Evolutionary conservation across 2,797 vertebrate species (phyloP).

Genomic region (Sebastes cheni): DNA sequence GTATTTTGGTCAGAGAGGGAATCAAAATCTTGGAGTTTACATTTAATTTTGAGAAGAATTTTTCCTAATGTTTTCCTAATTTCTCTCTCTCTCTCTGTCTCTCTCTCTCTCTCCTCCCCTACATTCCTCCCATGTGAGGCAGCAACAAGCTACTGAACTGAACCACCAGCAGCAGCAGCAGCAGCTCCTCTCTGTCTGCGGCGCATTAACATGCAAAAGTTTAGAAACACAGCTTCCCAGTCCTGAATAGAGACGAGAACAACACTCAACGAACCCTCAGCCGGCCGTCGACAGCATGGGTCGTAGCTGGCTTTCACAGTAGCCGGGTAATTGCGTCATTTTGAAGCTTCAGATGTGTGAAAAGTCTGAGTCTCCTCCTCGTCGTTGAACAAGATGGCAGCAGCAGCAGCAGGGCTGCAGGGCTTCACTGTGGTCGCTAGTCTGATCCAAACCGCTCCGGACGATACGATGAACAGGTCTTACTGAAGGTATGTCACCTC

Average conservation of each 20-base stretch:
- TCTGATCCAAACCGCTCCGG: slow-evolving; percentile 46
- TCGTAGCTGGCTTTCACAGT: slow-evolving; percentile 1
- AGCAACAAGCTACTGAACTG: slow-evolving; percentile 69
- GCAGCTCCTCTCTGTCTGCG: slow-evolving; percentile 28
- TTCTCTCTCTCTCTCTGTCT: not conserved
- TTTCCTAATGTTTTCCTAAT: no score
- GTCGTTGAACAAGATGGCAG: slow-evolving; percentile 81
- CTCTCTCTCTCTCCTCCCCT: slow-evolving; percentile 9
- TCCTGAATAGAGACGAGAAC: slow-evolving; percentile 10
- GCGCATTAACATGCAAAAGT: slow-evolving; percentile 72
- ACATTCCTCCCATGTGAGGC: slow-evolving; percentile 79
- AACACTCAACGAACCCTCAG: not conserved
- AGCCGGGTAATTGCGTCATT: slow-evolving; percentile 19
- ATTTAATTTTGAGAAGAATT: no score
- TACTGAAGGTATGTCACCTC: slow-evolving; percentile 66
- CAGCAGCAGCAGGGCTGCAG: slow-evolving; percentile 59
- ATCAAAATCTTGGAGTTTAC: no score
- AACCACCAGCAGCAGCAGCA: slow-evolving; percentile 32
- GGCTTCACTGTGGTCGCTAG: slow-evolving; percentile 51
- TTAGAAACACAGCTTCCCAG: slow-evolving; percentile 57
- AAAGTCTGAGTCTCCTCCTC: slow-evolving; percentile 67
- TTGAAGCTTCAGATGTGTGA: slow-evolving; percentile 67
- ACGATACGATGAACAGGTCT: slow-evolving; percentile 46
- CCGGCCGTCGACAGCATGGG: slow-evolving; percentile 37
- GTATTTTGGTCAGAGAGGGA: no score